Base-by-base conservation (phyloP, 2,888 invertebrate genomes). In the Fissipunctia ypsillon region DNA sequence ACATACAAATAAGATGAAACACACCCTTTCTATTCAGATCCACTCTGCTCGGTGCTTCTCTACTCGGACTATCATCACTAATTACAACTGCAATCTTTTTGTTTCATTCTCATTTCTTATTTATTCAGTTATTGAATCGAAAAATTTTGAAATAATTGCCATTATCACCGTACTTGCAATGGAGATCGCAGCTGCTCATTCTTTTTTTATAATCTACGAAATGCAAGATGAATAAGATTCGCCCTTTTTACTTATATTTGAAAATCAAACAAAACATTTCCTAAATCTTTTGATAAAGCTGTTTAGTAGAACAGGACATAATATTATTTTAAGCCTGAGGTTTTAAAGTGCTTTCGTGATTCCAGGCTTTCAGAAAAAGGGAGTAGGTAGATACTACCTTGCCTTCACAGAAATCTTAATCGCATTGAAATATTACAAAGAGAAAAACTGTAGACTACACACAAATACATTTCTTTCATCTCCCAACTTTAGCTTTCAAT, bases 401-500 rank as follows among this genome's bases (percentile, higher is more conserved):
- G 16, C 25, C 0, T 35, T n/a, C 22, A 63, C 41, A 61, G 45
- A 75, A 73, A 68, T 76, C 65, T 63, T 74, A 76, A 83, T 78
- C 64, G 71, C 63, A 41, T 78, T 72, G 59, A 76, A 79, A 78
- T 65, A 45, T 54, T 45, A 69, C 52, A 78, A 76, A 85, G 66
- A 35, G 31, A 54, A 75, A 78, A 75, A 60, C 28, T 73, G 77
- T 52, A 67, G 64, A 73, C 57, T 48, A 60, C 41, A 64, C 68
- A 72, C 65, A 69, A 81, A 80, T 76, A 80, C 73, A 69, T 80
- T 80, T 80, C 80, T 84, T 85, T 85, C 78, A 85, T 85, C 78
- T 76, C 52, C 64, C 65, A 48, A 84, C 80, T 78, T 74, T 60
- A 54, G 61, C 73, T 75, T 75, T 84, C 85, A 85, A 85, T 84